These are phyloP conservation scores for Drosophila eohydei DNA, from an alignment of 2,888 invertebrate genomes.

Conservation along the genomic window DNA sequence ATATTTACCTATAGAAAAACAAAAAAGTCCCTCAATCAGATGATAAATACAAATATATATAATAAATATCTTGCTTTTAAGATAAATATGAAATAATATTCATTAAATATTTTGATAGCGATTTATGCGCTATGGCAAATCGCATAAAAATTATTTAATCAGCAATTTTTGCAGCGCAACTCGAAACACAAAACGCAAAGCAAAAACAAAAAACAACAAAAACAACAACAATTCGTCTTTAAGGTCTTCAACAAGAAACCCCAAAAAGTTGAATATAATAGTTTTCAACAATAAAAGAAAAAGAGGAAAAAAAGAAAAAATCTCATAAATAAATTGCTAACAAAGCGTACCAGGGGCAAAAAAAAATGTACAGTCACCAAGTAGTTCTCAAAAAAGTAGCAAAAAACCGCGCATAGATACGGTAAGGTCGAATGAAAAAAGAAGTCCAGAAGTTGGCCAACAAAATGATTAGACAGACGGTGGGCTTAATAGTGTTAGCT, in stretches of 20 bases:
- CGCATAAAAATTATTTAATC: constrained; percentile 28
- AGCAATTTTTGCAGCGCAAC: constrained; percentile 27
- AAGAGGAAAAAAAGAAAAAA: constrained; percentile 14
- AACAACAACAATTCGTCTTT: constrained; percentile 6
- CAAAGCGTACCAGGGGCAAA: constrained; percentile 28
- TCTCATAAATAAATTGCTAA: constrained; percentile 32
- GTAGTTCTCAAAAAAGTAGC: constrained; percentile 15
- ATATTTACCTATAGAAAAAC: neutral
- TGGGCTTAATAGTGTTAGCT: neutral
- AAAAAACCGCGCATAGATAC: constrained; percentile 14
- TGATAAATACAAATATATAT: neutral
- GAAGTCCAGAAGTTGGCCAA: constrained; percentile 24
- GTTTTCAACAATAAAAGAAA: constrained; percentile 14
- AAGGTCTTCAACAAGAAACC: constrained; percentile 32
- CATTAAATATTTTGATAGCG: constrained; percentile 20
- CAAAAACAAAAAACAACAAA: neutral
- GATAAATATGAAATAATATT: constrained; percentile 17
- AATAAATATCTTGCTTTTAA: neutral
- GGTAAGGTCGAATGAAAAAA: constrained; percentile 6
- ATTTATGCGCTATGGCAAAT: constrained; percentile 12
- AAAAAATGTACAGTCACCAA: constrained; percentile 26
- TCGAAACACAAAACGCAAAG: constrained; percentile 5
- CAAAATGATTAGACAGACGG: neutral
- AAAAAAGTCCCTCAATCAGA: neutral
- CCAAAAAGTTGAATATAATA: constrained; percentile 31